Evolutionary conservation across 2,113 vertebrate species (phyloP).

Genomic region (Thymallus thymallus): DNA sequence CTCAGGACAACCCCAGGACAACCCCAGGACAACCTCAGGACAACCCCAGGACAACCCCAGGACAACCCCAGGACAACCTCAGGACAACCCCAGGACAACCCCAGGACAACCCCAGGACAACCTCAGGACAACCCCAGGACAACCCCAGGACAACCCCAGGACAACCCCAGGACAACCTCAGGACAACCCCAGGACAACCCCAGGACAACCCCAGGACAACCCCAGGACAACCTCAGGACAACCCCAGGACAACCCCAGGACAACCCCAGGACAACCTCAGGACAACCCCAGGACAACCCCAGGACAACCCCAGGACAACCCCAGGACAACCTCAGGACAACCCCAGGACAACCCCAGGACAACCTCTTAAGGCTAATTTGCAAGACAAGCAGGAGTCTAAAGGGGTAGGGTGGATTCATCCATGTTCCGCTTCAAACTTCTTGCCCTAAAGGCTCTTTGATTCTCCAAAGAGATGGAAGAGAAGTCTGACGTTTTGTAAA

Average conservation of each 20-base stretch:
- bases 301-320: constrained; percentile 23
- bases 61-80: constrained; percentile 20
- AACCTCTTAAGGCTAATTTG: constrained; percentile 49
- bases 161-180: constrained; percentile 20
- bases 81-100: constrained; percentile 16
- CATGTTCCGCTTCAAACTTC: constrained; percentile 31
- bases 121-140: constrained; percentile 23
- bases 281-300: constrained; percentile 25
- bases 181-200: constrained; percentile 16
- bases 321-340: constrained; percentile 22
- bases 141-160: too few species aligned
- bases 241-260: constrained; percentile 22
- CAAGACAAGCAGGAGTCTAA: constrained; percentile 31
- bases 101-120: constrained; percentile 15
- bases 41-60: constrained; percentile 16
- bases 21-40: constrained; percentile 18
- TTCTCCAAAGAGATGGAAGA: constrained; percentile 18
- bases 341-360: constrained; percentile 17
- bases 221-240: constrained; percentile 19
- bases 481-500: background rate
- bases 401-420: constrained; percentile 39
- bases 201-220: constrained; percentile 23
- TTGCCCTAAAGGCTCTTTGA: constrained; percentile 41
- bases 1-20: too few species aligned
- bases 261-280: constrained; percentile 21